A percentile compares a stretch with the other conserved stretches of the same genome.
phyloP scores from a whole-genome alignment of 2,113 vertebrate species.

The Tupaia tana region DNA sequence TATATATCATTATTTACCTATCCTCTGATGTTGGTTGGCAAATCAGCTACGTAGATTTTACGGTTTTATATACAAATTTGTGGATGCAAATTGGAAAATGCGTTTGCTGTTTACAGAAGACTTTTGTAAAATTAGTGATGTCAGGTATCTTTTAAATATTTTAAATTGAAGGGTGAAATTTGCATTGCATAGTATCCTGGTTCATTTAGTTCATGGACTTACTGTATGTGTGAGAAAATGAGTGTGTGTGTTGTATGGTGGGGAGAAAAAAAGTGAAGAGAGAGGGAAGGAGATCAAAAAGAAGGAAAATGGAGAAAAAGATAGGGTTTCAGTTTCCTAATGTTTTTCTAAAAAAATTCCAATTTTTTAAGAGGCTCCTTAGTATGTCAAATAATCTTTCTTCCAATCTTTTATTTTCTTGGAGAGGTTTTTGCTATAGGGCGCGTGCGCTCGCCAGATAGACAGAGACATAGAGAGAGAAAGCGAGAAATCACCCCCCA shows the following conservation, averaged over 20 bases:
- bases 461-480: too few relatives aligned
- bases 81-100: constrained; percentile 1
- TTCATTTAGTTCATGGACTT: constrained; percentile 42
- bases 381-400: neutral
- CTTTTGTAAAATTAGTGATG: constrained; percentile 53
- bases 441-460: too few relatives aligned
- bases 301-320: constrained; percentile 18
- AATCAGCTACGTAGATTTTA: constrained; percentile 45
- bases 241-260: neutral
- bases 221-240: neutral
- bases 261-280: neutral
- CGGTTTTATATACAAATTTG: constrained; percentile 47
- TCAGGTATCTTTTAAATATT: constrained; percentile 48
- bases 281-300: constrained; percentile 20
- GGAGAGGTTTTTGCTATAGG: too few relatives aligned
- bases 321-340: constrained; percentile 37
- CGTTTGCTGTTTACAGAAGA: constrained; percentile 47
- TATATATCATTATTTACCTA: constrained; percentile 14
- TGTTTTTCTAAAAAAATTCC: constrained; percentile 46
- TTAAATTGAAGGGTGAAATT: constrained; percentile 47
- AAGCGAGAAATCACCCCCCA: too few relatives aligned
- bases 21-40: constrained; percentile 42
- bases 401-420: constrained; percentile 9
- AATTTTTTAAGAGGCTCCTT: neutral
- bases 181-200: constrained; percentile 22